A percentile compares a stretch with the other conserved stretches of the same genome.
phyloP scores from a whole-genome alignment of 1,140 invertebrate genomes.

The Rhyacophila brunnea region DNA sequence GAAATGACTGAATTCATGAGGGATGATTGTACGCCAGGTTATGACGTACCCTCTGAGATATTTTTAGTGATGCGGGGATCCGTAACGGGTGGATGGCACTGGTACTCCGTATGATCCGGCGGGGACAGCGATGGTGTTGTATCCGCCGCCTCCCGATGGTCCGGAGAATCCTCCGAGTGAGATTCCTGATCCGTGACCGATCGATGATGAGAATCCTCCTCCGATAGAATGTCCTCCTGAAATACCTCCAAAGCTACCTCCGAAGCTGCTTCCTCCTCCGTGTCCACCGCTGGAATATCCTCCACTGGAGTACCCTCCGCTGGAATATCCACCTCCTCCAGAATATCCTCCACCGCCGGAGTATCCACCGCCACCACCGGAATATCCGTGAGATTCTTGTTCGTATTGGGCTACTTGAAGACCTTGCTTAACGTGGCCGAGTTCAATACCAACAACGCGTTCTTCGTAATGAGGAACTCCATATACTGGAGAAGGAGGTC shows the following conservation, averaged over 20 bases:
- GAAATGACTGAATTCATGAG: conserved; percentile 17
- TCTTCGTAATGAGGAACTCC: conserved; percentile 56
- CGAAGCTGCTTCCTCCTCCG: conserved; percentile 35
- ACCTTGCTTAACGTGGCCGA: conserved; percentile 63
- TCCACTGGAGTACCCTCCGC: conserved; percentile 36
- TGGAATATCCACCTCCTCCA: conserved; percentile 36
- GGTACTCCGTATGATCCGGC: conserved; percentile 53
- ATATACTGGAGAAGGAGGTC: conserved; percentile 54
- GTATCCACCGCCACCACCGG: conserved; percentile 39
- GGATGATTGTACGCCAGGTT: not conserved
- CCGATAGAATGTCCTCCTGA: conserved; percentile 15
- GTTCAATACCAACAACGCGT: conserved; percentile 62
- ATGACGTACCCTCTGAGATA: not conserved
- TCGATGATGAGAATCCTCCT: conserved; percentile 35
- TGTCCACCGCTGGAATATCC: conserved; percentile 39
- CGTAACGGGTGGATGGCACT: conserved; percentile 48
- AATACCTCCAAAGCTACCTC: conserved; percentile 8
- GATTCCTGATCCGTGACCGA: conserved; percentile 28
- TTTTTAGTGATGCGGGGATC: conserved; percentile 48
- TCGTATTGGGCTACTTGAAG: conserved; percentile 66
- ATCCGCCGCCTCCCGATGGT: conserved; percentile 37
- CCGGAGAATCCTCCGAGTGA: conserved; percentile 40
- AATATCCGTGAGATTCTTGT: conserved; percentile 40
- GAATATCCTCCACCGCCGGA: conserved; percentile 38
- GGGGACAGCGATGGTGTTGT: conserved; percentile 49